These are phyloP conservation scores for Pygocentrus nattereri DNA, from an alignment of 2,797 vertebrate genomes.

Conservation along the genomic window DNA sequence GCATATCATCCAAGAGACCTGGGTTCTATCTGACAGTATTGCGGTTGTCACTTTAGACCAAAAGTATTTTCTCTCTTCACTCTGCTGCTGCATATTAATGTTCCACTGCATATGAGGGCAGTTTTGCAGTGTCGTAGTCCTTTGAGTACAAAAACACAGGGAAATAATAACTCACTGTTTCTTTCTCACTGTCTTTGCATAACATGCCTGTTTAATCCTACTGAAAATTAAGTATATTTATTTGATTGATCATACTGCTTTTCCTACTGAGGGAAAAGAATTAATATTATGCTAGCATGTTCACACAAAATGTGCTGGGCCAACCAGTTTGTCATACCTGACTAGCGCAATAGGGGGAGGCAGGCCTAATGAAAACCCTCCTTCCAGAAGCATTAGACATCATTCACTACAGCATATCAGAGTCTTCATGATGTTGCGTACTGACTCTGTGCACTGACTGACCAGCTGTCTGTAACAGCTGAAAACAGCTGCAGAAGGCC, in stretches of 20 bases:
- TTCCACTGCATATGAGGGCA: not conserved
- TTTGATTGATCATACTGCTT: not conserved
- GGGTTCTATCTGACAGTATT: slow-evolving; percentile 50
- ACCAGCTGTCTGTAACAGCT: not conserved
- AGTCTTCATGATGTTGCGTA: not conserved
- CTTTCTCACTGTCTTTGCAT: not conserved
- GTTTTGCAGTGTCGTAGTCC: not conserved
- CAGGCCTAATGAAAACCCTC: not conserved
- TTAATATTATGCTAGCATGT: not conserved
- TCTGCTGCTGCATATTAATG: slow-evolving; percentile 5
- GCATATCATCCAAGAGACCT: slow-evolving; percentile 47
- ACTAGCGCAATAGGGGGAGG: not conserved
- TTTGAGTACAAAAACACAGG: not conserved
- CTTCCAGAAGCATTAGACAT: not conserved
- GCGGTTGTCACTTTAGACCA: slow-evolving; percentile 58
- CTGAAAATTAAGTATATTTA: not conserved
- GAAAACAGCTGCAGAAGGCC: not conserved
- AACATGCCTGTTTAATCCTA: not conserved
- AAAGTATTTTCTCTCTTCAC: slow-evolving; percentile 38
- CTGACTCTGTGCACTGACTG: not conserved
- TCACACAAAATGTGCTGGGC: not conserved
- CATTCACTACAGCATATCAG: not conserved
- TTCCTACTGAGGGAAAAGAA: not conserved
- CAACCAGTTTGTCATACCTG: not conserved
- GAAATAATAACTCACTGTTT: not conserved